Percentiles rank a stretch among this genome's conserved stretches.
Conservation (phyloP, 2,888 invertebrate genomes). For the Pycnomerus fuliginosus region DNA sequence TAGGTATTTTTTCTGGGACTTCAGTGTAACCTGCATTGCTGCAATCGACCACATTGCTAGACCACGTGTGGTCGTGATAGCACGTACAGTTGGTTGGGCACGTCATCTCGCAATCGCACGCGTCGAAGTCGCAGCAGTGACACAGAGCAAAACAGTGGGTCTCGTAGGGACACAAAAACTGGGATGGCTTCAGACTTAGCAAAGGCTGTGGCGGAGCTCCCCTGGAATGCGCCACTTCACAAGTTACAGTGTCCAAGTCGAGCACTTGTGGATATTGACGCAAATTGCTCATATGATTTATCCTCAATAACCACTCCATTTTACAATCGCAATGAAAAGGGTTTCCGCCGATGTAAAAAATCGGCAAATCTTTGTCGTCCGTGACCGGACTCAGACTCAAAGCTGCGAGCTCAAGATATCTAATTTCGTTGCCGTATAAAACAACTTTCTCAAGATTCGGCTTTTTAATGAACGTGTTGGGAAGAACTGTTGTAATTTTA, state of each 20-base stretch:
- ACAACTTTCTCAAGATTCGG: slow-evolving; percentile 73
- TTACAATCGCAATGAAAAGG: slow-evolving; percentile 84
- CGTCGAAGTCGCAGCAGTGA: slow-evolving; percentile 88
- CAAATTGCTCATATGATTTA: slow-evolving; percentile 72
- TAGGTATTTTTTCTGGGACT: slow-evolving; percentile 79
- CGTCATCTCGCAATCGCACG: slow-evolving; percentile 89
- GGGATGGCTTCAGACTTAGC: slow-evolving; percentile 68
- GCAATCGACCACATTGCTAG: slow-evolving; percentile 82
- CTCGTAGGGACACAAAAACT: slow-evolving; percentile 80
- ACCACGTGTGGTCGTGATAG: slow-evolving; percentile 85
- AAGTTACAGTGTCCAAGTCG: slow-evolving; percentile 77
- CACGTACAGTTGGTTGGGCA: slow-evolving; percentile 85
- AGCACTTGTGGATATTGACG: slow-evolving; percentile 76
- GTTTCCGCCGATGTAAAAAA: slow-evolving; percentile 79
- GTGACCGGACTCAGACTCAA: slow-evolving; percentile 67
- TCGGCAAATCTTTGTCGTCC: slow-evolving; percentile 69
- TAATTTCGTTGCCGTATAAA: slow-evolving; percentile 71
- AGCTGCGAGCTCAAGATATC: slow-evolving; percentile 70
- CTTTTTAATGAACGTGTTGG: slow-evolving; percentile 72
- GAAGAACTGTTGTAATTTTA: slow-evolving; percentile 66
- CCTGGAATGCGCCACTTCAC: slow-evolving; percentile 69
- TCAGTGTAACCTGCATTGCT: slow-evolving; percentile 71
- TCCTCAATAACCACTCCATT: slow-evolving; percentile 82
- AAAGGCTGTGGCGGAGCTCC: slow-evolving; percentile 65
- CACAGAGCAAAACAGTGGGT: slow-evolving; percentile 83